Evolutionary conservation across 2,113 vertebrate species (phyloP).

Genomic region (Melanerpes formicivorus): DNA sequence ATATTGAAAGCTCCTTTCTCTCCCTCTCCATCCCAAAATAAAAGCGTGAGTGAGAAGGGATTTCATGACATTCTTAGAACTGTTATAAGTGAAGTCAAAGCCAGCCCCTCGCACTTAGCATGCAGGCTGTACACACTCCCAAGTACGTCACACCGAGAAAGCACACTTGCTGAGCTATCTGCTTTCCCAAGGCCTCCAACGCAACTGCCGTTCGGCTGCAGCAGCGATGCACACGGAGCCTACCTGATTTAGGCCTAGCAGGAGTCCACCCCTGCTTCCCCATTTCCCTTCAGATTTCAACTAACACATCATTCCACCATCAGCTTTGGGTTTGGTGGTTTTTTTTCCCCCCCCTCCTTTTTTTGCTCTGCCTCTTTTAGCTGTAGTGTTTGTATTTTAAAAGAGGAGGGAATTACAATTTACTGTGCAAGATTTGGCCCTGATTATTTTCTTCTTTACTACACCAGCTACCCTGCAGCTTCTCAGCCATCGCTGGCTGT

Average conservation of each 20-base stretch:
- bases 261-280: not conserved
- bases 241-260: not conserved
- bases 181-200: conserved; percentile 71
- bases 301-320: conserved; percentile 15
- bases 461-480: not conserved
- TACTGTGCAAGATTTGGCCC: not conserved
- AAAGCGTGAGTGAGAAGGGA: conserved; percentile 36
- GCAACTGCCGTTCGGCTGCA: conserved; percentile 3
- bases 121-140: conserved; percentile 64
- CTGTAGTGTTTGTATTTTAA: not conserved
- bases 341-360: not conserved
- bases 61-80: conserved; percentile 56
- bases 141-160: conserved; percentile 64
- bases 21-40: conserved; percentile 46
- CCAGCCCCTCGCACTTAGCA: conserved; percentile 55
- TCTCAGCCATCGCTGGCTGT: not conserved
- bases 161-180: conserved; percentile 65
- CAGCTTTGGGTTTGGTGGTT: not conserved
- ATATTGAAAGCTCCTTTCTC: not conserved
- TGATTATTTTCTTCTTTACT: not conserved
- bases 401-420: not conserved
- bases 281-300: conserved; percentile 20
- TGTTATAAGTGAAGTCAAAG: conserved; percentile 52
- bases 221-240: no score
- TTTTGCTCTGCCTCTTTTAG: not conserved